Evolutionary conservation across 1,140 invertebrate species (phyloP), one percentile per base, ranked within the genome.

Genomic region (Drosophila sp.): DNA sequence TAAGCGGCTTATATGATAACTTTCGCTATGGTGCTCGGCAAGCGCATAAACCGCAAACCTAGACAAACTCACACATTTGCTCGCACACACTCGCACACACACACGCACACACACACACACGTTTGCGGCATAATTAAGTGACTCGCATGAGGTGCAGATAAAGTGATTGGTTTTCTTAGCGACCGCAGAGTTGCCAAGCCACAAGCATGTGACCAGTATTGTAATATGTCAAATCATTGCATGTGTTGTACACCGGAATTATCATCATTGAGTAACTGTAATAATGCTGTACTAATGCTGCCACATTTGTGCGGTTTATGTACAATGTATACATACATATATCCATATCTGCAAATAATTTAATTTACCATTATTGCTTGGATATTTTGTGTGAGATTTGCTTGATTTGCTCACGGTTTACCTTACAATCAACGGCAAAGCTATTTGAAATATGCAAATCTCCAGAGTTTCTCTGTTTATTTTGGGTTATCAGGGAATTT

Each of bases 1-100:
- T 74, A 77, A 77, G 75, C 72, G 48, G 75, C 64, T 77, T 71
- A 78, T 59, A 29, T 75, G 65, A 75, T 75, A 78, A 75, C 75
- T 74, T 78, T 78, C 65, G 53, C 64, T 57, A 57, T 46, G 40
- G 21, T 48, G 50, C 25, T 56, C 66, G 50, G 16, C 32, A 56
- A 71, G 65, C 65, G 69, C 32, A 61, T 67, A 69, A 74, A 56
- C 71, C 71, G 48, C 71, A 67, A 13, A 29, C 36, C 43, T 11
- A 56, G 18, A 51, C 32, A 66, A 48, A 18, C 18, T 16, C 34
- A 41, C 46, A 13, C 11, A 21, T 7, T 8, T 7, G 21, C 8
- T 27, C 50, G 40, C 14, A 25, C 9, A 34, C 69, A 34, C 11
- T 1, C 8, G 25, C 36, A 62, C 41, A n/a, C n/a, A 27, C 14